Evolutionary conservation across 2,888 invertebrate species (phyloP).

Genomic region (Netelia melanura): DNA sequence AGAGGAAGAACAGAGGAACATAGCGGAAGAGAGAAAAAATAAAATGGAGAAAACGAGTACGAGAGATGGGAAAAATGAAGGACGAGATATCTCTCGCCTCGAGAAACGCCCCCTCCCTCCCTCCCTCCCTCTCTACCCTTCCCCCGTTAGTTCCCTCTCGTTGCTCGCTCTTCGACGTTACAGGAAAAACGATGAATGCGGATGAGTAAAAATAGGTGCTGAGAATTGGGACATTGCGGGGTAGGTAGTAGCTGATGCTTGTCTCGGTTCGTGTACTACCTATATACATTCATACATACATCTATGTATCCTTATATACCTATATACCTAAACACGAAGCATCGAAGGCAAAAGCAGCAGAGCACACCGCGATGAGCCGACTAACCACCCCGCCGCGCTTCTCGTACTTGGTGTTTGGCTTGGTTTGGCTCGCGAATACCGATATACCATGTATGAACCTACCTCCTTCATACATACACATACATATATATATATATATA

Average conservation of each 20-base stretch:
- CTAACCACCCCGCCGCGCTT: constrained; percentile 27
- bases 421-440: constrained; percentile 61
- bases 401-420: not conserved
- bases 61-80: constrained; percentile 70
- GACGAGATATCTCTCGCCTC: constrained; percentile 53
- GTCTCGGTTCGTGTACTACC: constrained; percentile 54
- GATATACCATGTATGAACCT: constrained; percentile 31
- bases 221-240: constrained; percentile 70
- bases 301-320: constrained; percentile 2
- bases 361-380: constrained; percentile 34
- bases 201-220: constrained; percentile 70
- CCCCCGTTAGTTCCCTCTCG: constrained; percentile 1
- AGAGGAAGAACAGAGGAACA: not conserved
- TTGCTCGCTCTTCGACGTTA: constrained; percentile 49
- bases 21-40: constrained; percentile 28
- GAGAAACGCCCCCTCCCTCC: constrained; percentile 33
- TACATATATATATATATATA: too few relatives aligned
- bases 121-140: constrained; percentile 4
- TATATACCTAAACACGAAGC: not conserved
- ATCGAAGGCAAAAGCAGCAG: constrained; percentile 25
- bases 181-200: constrained; percentile 67
- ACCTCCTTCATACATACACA: not conserved
- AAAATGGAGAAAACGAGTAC: constrained; percentile 30
- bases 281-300: not conserved
- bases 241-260: constrained; percentile 51